Evolutionary conservation across 2,797 vertebrate genomes (phyloP).

Genomic region (Sebastes trivittatus): DNA sequence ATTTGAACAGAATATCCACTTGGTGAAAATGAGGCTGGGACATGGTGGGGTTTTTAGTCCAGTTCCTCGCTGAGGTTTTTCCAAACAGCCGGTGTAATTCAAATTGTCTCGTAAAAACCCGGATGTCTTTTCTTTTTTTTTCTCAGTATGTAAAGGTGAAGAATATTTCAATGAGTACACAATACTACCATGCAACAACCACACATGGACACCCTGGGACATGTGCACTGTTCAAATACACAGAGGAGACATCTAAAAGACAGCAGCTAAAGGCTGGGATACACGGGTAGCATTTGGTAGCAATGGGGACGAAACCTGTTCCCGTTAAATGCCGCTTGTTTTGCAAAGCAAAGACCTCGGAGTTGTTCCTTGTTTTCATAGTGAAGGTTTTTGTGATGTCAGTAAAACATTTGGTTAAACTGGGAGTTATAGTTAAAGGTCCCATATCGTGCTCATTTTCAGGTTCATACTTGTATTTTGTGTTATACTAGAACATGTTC

Average conservation of each 20-base stretch:
- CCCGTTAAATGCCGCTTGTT: neutral
- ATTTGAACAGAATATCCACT: neutral
- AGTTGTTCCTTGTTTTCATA: neutral
- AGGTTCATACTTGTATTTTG: too few relatives aligned
- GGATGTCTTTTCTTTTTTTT: constrained; percentile 13
- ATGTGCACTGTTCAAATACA: constrained; percentile 65
- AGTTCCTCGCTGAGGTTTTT: neutral
- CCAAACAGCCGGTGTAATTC: constrained; percentile 2
- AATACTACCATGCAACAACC: constrained; percentile 68
- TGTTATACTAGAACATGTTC: too few relatives aligned
- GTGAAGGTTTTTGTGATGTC: neutral
- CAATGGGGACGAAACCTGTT: constrained; percentile 3
- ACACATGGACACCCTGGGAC: constrained; percentile 65
- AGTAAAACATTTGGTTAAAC: neutral
- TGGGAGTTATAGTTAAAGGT: neutral
- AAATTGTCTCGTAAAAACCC: constrained; percentile 25
- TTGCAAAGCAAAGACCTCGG: neutral
- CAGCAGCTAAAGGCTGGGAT: constrained; percentile 45
- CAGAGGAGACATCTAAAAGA: constrained; percentile 64
- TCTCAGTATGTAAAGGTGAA: constrained; percentile 41
- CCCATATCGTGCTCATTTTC: too few relatives aligned
- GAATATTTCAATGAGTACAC: constrained; percentile 53
- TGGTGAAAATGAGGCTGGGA: neutral
- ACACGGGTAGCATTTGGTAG: constrained; percentile 56
- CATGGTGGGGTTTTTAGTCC: constrained; percentile 7